Percentiles rank a stretch among this genome's conserved stretches.
Conservation (phyloP, 2,888 invertebrate species). For the Drosophila melanosoma region DNA sequence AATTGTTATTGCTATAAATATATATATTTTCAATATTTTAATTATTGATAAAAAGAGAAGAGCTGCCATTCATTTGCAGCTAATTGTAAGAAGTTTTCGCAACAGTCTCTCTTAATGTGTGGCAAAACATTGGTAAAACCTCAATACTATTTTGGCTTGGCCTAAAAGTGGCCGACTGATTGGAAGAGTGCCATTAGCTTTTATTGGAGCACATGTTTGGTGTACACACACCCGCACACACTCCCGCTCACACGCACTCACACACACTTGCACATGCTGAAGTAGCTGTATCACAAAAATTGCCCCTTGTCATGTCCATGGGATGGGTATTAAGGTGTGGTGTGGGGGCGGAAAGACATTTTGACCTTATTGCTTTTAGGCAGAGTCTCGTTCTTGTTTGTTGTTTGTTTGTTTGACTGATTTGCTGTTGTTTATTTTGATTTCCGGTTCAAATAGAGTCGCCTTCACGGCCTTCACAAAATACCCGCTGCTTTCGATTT, state of each 20-base stretch:
- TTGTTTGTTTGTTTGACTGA: conserved; percentile 77
- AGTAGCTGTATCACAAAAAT: conserved; percentile 68
- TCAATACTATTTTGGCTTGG: conserved; percentile 20
- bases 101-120: neutral
- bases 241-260: neutral
- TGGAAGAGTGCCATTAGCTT: conserved; percentile 58
- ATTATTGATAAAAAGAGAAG: neutral
- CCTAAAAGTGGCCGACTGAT: conserved; percentile 53
- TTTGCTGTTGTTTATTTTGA: conserved; percentile 79
- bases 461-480: conserved; percentile 42
- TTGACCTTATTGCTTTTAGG: conserved; percentile 76
- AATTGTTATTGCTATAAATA: neutral
- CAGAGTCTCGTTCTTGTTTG: conserved; percentile 48
- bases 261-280: conserved; percentile 27
- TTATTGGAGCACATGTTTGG: conserved; percentile 61
- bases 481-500: conserved; percentile 73
- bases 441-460: conserved; percentile 76
- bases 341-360: conserved; percentile 34
- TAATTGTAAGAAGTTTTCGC: conserved; percentile 54
- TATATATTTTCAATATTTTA: neutral
- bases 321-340: conserved; percentile 2
- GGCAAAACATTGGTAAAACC: conserved; percentile 20
- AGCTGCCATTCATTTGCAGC: conserved; percentile 54
- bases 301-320: conserved; percentile 38
- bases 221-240: conserved; percentile 23